Conservation (phyloP, 2,797 vertebrate genomes). For the Hipposideros larvatus region DNA sequence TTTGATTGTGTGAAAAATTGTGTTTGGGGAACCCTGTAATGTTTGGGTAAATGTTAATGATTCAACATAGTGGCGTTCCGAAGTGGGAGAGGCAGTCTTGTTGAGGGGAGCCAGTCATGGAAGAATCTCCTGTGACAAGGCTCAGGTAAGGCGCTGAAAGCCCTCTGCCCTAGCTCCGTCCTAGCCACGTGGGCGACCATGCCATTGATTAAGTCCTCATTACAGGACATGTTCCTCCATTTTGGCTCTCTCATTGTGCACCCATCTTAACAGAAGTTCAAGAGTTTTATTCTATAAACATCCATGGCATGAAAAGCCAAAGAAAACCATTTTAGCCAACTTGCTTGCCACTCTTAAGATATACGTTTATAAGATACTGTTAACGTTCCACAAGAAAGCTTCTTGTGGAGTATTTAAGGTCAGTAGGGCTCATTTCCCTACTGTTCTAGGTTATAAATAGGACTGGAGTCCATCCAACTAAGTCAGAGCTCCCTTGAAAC, state of each 20-base stretch:
- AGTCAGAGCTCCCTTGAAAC: slow-evolving; percentile 48
- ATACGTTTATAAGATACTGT: background rate
- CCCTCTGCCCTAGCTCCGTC: background rate
- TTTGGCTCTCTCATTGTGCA: background rate
- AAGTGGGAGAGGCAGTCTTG: background rate
- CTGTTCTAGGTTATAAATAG: slow-evolving; percentile 55
- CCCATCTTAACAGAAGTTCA: background rate
- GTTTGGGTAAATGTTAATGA: background rate
- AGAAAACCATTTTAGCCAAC: slow-evolving; percentile 7
- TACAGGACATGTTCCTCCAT: background rate
- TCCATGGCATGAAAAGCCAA: slow-evolving; percentile 18
- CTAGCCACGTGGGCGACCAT: background rate
- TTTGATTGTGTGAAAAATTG: background rate
- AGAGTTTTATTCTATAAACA: background rate
- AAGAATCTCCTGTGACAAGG: background rate
- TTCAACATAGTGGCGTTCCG: background rate
- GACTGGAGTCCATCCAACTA: slow-evolving; percentile 2
- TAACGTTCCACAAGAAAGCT: background rate
- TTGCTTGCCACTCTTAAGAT: background rate
- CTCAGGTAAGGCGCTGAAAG: background rate
- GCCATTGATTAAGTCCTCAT: background rate
- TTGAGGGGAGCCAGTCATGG: background rate
- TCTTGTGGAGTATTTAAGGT: slow-evolving; percentile 27
- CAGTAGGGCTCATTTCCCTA: slow-evolving; percentile 23
- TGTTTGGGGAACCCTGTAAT: background rate